Conservation (phyloP, 2,113 vertebrate species). For the Hypomesus transpacificus region DNA sequence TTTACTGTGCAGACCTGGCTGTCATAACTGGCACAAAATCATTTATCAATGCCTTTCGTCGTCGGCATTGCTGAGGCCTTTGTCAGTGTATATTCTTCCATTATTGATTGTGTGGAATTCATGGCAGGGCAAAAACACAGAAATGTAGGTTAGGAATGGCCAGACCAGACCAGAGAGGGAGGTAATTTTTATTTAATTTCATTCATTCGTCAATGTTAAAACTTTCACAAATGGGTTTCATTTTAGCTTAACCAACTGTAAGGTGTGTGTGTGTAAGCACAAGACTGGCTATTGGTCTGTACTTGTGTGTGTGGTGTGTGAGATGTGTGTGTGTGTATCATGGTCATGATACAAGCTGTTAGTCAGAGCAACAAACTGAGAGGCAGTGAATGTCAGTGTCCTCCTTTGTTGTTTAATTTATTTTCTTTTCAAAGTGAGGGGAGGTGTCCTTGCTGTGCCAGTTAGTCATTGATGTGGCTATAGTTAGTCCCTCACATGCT, state of each 20-base stretch:
- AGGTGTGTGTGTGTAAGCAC: not conserved
- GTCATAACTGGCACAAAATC: constrained; percentile 78
- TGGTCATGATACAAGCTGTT: constrained; percentile 49
- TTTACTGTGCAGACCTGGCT: constrained; percentile 70
- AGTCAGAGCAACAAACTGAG: constrained; percentile 69
- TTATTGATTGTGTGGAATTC: constrained; percentile 74
- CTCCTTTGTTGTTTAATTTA: constrained; percentile 83
- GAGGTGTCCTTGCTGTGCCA: constrained; percentile 73
- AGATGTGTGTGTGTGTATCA: constrained; percentile 30
- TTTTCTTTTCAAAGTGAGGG: constrained; percentile 79
- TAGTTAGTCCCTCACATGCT: constrained; percentile 73
- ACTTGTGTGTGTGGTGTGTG: constrained; percentile 15
- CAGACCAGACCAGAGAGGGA: constrained; percentile 51
- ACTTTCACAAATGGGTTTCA: constrained; percentile 16
- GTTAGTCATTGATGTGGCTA: constrained; percentile 79
- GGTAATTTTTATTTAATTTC: constrained; percentile 39
- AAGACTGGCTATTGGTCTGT: constrained; percentile 21
- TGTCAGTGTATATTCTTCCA: constrained; percentile 65
- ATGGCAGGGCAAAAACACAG: constrained; percentile 51
- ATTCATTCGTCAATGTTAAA: constrained; percentile 29
- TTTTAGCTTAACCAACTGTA: not conserved
- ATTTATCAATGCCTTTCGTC: constrained; percentile 69
- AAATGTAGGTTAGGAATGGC: constrained; percentile 61
- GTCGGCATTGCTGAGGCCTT: constrained; percentile 58
- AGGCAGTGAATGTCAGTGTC: constrained; percentile 75